These are phyloP conservation scores for Semnornis frantzii DNA, from an alignment of 2,113 vertebrate genomes.

Conservation along the genomic window DNA sequence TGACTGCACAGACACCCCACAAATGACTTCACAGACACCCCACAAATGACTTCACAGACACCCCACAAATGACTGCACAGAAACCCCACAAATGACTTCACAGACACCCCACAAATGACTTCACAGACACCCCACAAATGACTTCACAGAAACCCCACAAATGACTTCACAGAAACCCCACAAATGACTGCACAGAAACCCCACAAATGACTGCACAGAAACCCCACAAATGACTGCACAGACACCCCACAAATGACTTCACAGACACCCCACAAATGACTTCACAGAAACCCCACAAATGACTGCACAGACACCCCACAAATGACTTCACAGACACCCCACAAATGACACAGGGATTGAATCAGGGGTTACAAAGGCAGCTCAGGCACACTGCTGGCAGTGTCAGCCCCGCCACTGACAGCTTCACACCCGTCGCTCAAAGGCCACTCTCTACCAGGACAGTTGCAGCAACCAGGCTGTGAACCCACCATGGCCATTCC, in stretches of 20 bases:
- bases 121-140: constrained; percentile 14
- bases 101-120: constrained; percentile 22
- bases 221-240: constrained; percentile 8
- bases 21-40: constrained; percentile 11
- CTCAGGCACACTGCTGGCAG: constrained; percentile 6
- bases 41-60: constrained; percentile 17
- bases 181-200: not conserved
- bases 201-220: not conserved
- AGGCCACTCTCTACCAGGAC: not conserved
- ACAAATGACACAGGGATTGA: constrained; percentile 32
- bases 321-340: constrained; percentile 7
- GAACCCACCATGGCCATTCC: not conserved
- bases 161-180: constrained; percentile 1
- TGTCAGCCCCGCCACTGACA: not conserved
- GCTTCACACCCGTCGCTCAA: not conserved
- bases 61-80: constrained; percentile 7
- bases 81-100: not conserved
- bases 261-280: constrained; percentile 21
- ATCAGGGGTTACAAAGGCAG: constrained; percentile 38
- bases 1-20: not conserved
- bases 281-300: not conserved
- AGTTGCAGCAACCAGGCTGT: not conserved
- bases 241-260: constrained; percentile 10
- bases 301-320: not conserved
- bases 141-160: constrained; percentile 9